Base-by-base conservation (phyloP, 1,140 invertebrate genomes). In the Monochamus saltuarius region DNA sequence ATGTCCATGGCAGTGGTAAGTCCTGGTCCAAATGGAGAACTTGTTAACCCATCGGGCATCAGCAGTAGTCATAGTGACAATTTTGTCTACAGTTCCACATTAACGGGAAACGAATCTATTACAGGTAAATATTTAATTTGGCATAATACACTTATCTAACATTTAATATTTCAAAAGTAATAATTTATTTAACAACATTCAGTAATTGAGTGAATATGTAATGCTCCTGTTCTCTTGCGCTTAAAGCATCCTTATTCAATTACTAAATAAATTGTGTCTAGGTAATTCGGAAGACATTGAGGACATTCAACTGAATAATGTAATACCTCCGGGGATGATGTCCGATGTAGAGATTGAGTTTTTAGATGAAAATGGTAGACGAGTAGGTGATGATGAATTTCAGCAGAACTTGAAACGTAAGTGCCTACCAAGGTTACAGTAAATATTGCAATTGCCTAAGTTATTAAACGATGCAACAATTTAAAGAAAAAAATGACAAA, bases 1-100 rank as follows among this genome's bases (percentile, higher is more conserved):
- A 40, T 73, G 16, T 67, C 63, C 19, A 69, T 68, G 61, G 62
- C 65, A 0, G 65, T 72, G 2, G 56, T 71, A 11, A 74, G 71
- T 65, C 72, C 70, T 10, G 72, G 66, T 22, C 72, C 65, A 1
- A 53, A 38, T 54, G 54, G 54, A 22, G 60, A 66, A 29, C 42
- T 60, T 13, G 55, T 59, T 14, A 36, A 51, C 36, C 50, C 54
- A 40, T 45, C 43, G 8, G 45, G 10, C 13, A 47, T 38, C 7
- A 10, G 29, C 1, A 17, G 49, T 42, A 50, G 46, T 7, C 55
- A 59, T 2, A 46, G 40, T 10, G 46, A 61, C 19, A 66, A 58
- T 51, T 62, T 64, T 17, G 56, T 64, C 16, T 64, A 61, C 29
- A 54, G 46, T 14, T 61, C 61, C 3, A 56, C 55, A 3, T 40